phyloP scores from a whole-genome alignment of 1,140 invertebrate species.

The Laupala kohalensis region DNA sequence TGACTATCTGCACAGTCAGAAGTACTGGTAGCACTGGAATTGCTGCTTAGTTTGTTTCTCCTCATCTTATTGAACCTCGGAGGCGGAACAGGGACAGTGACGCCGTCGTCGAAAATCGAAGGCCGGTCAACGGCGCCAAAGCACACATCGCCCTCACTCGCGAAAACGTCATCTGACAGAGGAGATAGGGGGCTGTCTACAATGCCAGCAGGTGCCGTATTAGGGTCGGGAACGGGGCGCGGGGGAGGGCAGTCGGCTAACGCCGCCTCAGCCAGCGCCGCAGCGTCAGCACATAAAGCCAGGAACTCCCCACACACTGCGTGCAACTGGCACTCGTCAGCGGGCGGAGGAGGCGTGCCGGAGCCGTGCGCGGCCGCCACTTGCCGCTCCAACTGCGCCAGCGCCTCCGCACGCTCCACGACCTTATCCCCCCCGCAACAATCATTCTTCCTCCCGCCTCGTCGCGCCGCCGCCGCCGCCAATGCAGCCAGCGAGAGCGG shows the following conservation, averaged over 20 bases:
- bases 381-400: background rate
- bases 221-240: background rate
- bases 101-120: background rate
- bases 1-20: background rate
- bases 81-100: background rate
- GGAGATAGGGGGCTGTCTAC: too few relatives aligned
- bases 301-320: too few relatives aligned
- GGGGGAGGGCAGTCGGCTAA: too few relatives aligned
- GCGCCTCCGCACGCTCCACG: background rate
- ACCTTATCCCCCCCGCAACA: background rate
- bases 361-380: too few relatives aligned
- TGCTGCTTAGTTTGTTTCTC: background rate
- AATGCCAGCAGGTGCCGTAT: too few relatives aligned
- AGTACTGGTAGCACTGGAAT: background rate
- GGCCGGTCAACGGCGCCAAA: background rate
- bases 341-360: too few relatives aligned
- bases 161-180: background rate
- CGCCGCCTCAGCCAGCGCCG: too few relatives aligned
- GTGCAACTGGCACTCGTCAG: background rate
- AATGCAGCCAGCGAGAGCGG: too few relatives aligned
- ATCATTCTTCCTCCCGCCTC: background rate
- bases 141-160: too few relatives aligned
- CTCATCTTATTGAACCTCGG: background rate
- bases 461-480: background rate
- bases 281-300: too few relatives aligned